Evolutionary conservation across 1,140 invertebrate species (phyloP), one percentile per base, ranked within the genome.

Genomic region (Vanessa tameamea): DNA sequence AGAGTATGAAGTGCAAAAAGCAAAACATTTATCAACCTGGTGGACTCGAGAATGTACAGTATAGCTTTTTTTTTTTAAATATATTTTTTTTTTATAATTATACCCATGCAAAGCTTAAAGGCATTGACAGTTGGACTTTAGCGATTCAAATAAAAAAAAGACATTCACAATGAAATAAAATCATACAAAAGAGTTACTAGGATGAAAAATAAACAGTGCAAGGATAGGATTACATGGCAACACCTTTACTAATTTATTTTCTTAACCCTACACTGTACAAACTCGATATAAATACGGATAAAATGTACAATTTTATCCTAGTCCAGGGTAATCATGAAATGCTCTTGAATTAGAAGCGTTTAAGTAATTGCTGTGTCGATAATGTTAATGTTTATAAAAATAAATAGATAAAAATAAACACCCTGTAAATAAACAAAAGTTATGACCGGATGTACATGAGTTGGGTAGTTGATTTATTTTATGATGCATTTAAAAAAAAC

Each of bases 41-140:
- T 80, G 66, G 76, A 84, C 89, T 89, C 90, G 90, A 92, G 89
- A 82, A 77, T 92, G 90, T 92, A 92, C 90, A 91, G 87, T 90
- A 80, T 75, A 69, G 55, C 23, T 50, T 57, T 57, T 26, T 63
- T 63, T 59, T 31, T 37, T 37, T 7, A 67, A 47, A 51, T 15
- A 70, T 51, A 64, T 9, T 48, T 20, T 31, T 53, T 70, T 69
- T 55, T 55, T 23, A n/a, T 64, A 55, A 48, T 75, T 68, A 9
- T 43, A 43, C 7, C 64, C 76, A 78, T 78, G 76, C 76, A 75
- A 74, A 74, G 71, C 71, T 26, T 73, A 51, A 59, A 51, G 55
- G 12, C 43, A 5, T 15, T 26, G 26, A 61, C 47, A 66, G 72
- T 67, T 68, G 67, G 47, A 77, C 15, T 51, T 70, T 43, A 51